Conservation (phyloP, 2,113 vertebrate species). For the Anarhynchus alexandrinus region DNA sequence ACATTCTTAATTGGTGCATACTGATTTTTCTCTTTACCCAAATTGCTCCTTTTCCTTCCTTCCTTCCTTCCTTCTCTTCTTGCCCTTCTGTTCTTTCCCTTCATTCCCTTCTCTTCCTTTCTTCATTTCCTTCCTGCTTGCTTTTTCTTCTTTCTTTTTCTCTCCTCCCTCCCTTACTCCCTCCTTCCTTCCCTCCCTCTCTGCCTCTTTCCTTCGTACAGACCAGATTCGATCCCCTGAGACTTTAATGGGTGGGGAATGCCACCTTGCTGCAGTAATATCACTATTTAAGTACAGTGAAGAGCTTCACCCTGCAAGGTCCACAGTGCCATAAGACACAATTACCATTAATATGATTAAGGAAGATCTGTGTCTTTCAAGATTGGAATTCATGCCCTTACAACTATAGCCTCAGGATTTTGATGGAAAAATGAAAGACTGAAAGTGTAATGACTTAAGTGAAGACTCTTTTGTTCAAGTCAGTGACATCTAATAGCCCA, state of each 20-base stretch:
- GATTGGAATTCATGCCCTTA: background rate
- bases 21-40: background rate
- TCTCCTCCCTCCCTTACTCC: background rate
- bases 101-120: background rate
- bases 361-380: background rate
- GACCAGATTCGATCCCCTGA: background rate
- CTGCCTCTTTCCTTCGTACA: background rate
- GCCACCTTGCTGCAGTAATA: background rate
- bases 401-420: background rate
- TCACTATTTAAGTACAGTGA: background rate
- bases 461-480: background rate
- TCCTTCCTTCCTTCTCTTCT: too few relatives aligned
- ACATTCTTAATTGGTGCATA: background rate
- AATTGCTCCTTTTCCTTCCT: background rate
- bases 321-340: background rate
- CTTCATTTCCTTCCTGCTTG: background rate
- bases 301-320: background rate
- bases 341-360: background rate
- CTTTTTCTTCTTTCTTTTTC: background rate
- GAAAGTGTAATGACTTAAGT: background rate
- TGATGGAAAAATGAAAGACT: background rate
- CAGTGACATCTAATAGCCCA: background rate
- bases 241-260: background rate
- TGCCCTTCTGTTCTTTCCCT: too few relatives aligned
- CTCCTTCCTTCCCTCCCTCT: too few relatives aligned